Evolutionary conservation across 2,888 invertebrate species (phyloP), one percentile per base, ranked within the genome.

Genomic region (Homarus gammarus): DNA sequence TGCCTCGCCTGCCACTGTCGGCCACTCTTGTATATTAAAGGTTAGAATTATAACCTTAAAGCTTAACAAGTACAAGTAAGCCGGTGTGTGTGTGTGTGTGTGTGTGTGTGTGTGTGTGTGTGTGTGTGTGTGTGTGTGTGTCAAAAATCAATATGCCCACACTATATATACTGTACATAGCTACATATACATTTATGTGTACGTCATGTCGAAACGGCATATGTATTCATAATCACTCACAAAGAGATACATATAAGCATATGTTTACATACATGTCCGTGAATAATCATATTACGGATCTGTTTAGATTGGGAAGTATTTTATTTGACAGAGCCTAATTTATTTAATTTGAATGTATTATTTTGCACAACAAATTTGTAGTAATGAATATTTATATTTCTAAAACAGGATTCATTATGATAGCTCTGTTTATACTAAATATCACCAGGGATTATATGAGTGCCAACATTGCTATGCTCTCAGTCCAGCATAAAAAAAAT

Each of bases 131-230:
- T 68, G 27, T 68, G 27, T 68, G 27, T 68, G 27, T 68, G 27
- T 44, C n/a, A n/a, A n/a, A n/a, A n/a, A n/a, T n/a, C n/a, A n/a
- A 27, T 77, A 77, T 77, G 36, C 36, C 27, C 36, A 73, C 8
- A 36, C 3, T 40, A 36, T 33, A 36, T 40, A 75, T 75, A 77
- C 8, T 77, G 22, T 38, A 77, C 12, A 77, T 44, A 73, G 33
- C 73, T 33, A 40, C 77, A 77, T 38, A 40, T 77, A 40, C 40
- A 77, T 77, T 38, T 77, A 77, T 77, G 40, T 77, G 40, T 77
- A 77, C 40, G 40, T 77, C 31, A n/a, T n/a, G n/a, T n/a, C n/a
- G n/a, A n/a, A n/a, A n/a, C n/a, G n/a, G n/a, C n/a, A 44, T 44
- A 44, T 44, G 12, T 44, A 44, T 44, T 8, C 10, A 44, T 44